These are phyloP conservation scores for Spinus pinus DNA, from an alignment of 2,797 vertebrate genomes.

Conservation along the genomic window DNA sequence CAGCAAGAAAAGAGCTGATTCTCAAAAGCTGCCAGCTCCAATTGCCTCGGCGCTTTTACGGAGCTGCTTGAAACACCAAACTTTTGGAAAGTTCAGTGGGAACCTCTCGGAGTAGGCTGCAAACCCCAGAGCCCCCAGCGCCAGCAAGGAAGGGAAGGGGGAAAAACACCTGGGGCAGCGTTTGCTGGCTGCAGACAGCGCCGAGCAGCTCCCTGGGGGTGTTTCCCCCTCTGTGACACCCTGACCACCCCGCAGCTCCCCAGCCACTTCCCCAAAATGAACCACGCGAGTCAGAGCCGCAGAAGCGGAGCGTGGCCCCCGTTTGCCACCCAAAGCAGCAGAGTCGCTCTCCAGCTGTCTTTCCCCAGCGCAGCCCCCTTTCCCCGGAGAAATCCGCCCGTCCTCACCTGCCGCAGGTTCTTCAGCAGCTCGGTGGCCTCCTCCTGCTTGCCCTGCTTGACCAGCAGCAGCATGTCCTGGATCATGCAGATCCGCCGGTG, in stretches of 20 bases:
- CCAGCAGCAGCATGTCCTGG: conserved; percentile 94
- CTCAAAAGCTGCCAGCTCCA: not conserved
- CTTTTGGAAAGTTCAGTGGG: conserved; percentile 46
- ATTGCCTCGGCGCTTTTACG: not conserved
- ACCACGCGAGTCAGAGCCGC: accelerated
- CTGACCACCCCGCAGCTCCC: not conserved
- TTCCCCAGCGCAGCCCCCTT: not conserved
- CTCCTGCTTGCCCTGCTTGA: conserved; percentile 89
- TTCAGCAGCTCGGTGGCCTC: conserved; percentile 92
- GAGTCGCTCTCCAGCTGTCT: accelerated
- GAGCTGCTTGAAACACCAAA: not conserved
- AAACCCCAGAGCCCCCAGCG: not conserved
- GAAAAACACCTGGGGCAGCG: not conserved
- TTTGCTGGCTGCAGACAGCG: not conserved
- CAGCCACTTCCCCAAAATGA: not conserved
- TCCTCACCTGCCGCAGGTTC: conserved; percentile 90
- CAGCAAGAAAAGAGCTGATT: not conserved
- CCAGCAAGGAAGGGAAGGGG: not conserved
- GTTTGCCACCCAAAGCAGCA: accelerated
- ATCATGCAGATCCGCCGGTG: conserved; percentile 93
- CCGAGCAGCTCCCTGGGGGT: not conserved
- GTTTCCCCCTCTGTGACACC: not conserved
- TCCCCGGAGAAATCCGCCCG: not conserved
- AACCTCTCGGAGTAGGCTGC: not conserved
- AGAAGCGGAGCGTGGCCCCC: accelerated